A percentile compares a stretch with the other conserved stretches of the same genome.
Evolutionary conservation across 1,140 invertebrate species (phyloP).

Genomic region (Homalodisca vitripennis): DNA sequence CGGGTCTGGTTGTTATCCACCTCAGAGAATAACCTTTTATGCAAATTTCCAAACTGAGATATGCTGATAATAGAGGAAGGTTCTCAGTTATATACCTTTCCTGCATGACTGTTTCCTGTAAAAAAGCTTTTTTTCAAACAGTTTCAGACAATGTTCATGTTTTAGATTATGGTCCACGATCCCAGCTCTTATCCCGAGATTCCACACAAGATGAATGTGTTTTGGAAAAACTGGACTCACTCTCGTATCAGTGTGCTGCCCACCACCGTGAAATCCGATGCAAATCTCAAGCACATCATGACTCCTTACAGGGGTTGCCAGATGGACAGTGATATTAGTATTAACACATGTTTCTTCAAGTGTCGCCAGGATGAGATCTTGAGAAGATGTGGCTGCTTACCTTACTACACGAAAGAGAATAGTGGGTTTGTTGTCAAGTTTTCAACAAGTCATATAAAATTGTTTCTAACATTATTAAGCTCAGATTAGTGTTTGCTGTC

Average conservation of each 20-base stretch:
- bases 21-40: no score
- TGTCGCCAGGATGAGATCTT: background rate
- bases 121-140: background rate
- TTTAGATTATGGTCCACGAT: conserved; percentile 6
- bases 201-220: background rate
- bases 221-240: background rate
- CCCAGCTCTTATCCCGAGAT: conserved; percentile 9
- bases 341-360: background rate
- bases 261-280: background rate
- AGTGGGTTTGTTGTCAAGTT: no score
- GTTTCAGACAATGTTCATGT: background rate
- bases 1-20: no score
- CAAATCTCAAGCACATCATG: background rate
- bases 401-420: conserved; percentile 7
- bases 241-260: background rate
- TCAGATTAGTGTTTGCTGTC: no score
- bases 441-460: no score
- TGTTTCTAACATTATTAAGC: no score
- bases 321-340: no score
- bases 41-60: no score
- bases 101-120: no score
- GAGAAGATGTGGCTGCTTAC: background rate
- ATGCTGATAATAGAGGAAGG: no score
- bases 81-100: background rate
- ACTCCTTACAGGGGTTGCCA: background rate